Evolutionary conservation across 2,797 vertebrate species (phyloP), one percentile per base, ranked within the genome.

Genomic region (Yasuhikotakia modesta): DNA sequence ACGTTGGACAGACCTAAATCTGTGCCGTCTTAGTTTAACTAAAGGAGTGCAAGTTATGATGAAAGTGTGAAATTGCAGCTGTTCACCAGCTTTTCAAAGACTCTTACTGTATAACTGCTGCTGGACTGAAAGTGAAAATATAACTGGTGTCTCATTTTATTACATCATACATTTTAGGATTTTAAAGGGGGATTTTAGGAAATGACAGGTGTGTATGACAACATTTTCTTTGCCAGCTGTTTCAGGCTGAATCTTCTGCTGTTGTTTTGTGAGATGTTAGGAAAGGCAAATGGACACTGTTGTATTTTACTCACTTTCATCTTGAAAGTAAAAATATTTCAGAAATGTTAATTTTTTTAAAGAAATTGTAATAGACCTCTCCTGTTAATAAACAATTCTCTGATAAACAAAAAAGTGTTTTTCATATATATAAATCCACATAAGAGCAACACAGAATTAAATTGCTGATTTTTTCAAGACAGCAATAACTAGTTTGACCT

Each of bases 81-180:
- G 73, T 53, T 75, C 78, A 82, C 81, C 78, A 81, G 81, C 79
- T 79, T 57, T 67, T 82, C 63, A 80, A 65, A 60, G 48, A 65
- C 48, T 61, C 35, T 27, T 48, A 69, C 46, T 57, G 46, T 78
- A 48, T 63, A 69, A 73, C 73, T 73, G 55, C 53, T 73, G 69
- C 53, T 71, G 79, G 45, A 77, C 32, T 22, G 43, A 70, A 64
- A 76, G 45, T 65, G 50, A 66, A 66, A 3, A 17, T 57, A 77
- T 61, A 61, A 67, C 43, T 21, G 16, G 12, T 52, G 32, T 73
- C 32, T 58, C 75, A 58, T 73, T 48, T 35, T 78, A 57, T 63
- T 69, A 73, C 57, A 69, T 63, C 72, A 55, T 55, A 61, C 5
- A 67, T 81, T 70, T 58, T 50, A 22, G 30, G 60, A 67, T 81